Evolutionary conservation across 2,113 vertebrate species (phyloP).

Genomic region (Serinus canaria): DNA sequence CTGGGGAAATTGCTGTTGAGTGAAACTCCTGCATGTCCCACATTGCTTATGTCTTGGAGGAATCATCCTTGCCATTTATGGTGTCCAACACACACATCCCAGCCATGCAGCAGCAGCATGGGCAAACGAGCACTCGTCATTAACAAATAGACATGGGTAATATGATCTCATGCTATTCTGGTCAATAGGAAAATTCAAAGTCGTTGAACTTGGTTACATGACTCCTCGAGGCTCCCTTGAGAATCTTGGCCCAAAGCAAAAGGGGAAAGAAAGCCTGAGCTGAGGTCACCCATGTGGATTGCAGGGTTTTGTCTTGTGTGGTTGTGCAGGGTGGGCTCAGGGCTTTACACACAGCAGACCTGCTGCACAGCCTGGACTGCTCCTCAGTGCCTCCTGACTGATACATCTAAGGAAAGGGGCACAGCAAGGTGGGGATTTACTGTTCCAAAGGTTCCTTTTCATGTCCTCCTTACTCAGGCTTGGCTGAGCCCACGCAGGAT

Average conservation of each 20-base stretch:
- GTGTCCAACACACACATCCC: background rate
- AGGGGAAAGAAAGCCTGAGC: background rate
- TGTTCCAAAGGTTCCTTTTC: background rate
- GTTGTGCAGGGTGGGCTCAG: background rate
- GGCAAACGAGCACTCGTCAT: background rate
- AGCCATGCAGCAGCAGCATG: background rate
- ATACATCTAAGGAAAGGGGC: fast-evolving
- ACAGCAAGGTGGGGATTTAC: background rate
- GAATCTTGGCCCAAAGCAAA: background rate
- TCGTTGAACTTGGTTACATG: background rate
- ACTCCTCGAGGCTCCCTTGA: slow-evolving; percentile 13
- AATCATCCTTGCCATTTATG: slow-evolving; percentile 47
- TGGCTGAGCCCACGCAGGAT: background rate
- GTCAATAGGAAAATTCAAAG: slow-evolving; percentile 54
- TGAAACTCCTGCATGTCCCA: background rate
- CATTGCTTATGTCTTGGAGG: background rate
- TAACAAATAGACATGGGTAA: slow-evolving; percentile 45
- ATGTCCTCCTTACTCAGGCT: background rate
- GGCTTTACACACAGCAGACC: background rate
- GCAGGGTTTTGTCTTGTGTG: background rate
- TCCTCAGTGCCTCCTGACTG: background rate
- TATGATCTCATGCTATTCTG: slow-evolving; percentile 47
- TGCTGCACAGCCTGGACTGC: background rate
- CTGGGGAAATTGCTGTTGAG: background rate
- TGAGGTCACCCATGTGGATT: background rate